A percentile compares a stretch with the other conserved stretches of the same genome.
phyloP scores from a whole-genome alignment of 2,113 vertebrate genomes.

The Xenopus laevis region DNA sequence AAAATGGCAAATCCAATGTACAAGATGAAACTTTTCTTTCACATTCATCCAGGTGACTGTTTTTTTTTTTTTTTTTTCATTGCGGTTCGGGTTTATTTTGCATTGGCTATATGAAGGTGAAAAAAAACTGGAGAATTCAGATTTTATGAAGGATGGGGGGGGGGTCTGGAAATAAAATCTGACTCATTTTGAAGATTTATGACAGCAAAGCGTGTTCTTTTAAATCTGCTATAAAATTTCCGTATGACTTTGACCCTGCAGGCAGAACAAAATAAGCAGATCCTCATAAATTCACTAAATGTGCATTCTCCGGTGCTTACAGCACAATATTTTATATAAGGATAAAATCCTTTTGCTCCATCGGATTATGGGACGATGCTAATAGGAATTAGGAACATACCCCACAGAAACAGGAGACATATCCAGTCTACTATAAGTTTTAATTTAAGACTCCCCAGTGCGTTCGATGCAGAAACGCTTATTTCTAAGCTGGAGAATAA shows the following conservation, averaged over 20 bases:
- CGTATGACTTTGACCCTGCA: constrained; percentile 28
- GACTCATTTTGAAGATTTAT: constrained; percentile 36
- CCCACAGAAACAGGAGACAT: not conserved
- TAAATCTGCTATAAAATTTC: constrained; percentile 19
- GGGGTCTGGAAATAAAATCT: constrained; percentile 5
- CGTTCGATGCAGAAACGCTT: not conserved
- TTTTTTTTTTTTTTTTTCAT: constrained; percentile 11
- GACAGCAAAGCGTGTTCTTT: constrained; percentile 8
- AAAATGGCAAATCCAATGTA: not conserved
- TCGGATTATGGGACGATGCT: not conserved
- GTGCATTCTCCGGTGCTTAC: not conserved
- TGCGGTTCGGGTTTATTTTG: constrained; percentile 10
- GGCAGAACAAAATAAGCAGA: constrained; percentile 13
- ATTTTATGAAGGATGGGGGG: constrained; percentile 14
- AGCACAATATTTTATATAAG: not conserved
- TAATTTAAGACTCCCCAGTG: too few relatives aligned
- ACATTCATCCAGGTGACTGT: constrained; percentile 20
- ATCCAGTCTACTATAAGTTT: too few relatives aligned
- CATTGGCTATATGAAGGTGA: not conserved
- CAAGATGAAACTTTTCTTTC: constrained; percentile 6
- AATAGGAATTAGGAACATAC: not conserved
- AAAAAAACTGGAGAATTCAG: not conserved
- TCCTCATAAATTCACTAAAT: constrained; percentile 22
- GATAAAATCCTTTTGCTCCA: not conserved
- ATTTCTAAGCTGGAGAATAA: not conserved